Evolutionary conservation across 2,113 vertebrate genomes (phyloP).

Genomic region (Uropsilus gracilis): DNA sequence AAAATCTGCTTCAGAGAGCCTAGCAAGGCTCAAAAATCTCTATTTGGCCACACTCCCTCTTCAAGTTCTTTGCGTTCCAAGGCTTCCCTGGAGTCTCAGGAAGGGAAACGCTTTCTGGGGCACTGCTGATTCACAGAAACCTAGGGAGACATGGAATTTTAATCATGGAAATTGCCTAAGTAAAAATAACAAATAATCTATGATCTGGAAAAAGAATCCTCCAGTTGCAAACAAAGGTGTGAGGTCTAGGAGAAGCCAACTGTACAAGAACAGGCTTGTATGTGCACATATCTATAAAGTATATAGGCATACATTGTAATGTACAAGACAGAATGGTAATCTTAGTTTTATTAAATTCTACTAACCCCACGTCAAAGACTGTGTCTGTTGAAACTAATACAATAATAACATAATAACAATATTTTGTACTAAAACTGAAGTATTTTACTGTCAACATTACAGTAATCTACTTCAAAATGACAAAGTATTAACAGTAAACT

Average conservation of each 20-base stretch:
- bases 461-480: neutral
- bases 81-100: slow-evolving; percentile 58
- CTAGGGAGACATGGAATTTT: slow-evolving; percentile 65
- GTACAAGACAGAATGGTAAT: neutral
- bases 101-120: slow-evolving; percentile 53
- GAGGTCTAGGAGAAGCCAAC: neutral
- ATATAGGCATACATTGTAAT: neutral
- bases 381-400: neutral
- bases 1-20: slow-evolving; percentile 27
- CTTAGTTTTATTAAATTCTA: neutral
- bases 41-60: slow-evolving; percentile 28
- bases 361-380: neutral
- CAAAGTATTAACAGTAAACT: neutral
- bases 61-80: slow-evolving; percentile 64
- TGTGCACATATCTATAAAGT: neutral
- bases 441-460: slow-evolving; percentile 22
- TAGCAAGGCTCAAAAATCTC: slow-evolving; percentile 49
- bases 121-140: slow-evolving; percentile 65
- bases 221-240: neutral
- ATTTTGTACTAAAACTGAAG: slow-evolving; percentile 33
- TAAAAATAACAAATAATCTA: slow-evolving; percentile 59
- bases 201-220: slow-evolving; percentile 39
- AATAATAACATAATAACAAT: too few relatives aligned
- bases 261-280: neutral
- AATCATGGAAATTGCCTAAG: slow-evolving; percentile 45